phyloP scores from a whole-genome alignment of 2,797 vertebrate genomes.

The Morus bassanus region DNA sequence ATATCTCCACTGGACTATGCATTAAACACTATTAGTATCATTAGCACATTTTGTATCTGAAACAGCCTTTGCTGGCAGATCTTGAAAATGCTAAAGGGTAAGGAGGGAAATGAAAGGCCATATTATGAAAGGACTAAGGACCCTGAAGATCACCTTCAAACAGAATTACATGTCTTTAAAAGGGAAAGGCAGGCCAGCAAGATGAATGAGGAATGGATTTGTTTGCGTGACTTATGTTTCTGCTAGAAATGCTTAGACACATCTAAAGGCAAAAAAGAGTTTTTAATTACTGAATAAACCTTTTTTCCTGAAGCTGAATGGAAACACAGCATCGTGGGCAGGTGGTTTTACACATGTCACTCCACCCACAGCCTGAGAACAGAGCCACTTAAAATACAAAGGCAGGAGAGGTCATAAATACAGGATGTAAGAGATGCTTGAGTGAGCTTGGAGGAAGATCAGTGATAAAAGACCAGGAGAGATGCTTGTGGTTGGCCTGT shows the following conservation, averaged over 20 bases:
- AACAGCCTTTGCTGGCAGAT: neutral
- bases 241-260: neutral
- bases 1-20: neutral
- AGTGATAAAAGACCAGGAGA: conserved; percentile 15
- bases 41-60: neutral
- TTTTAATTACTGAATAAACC: conserved; percentile 44
- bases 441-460: conserved; percentile 50
- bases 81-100: neutral
- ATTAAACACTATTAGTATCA: neutral
- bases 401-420: conserved; percentile 58
- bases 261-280: neutral
- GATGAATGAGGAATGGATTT: neutral
- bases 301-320: conserved; percentile 48
- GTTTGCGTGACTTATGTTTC: neutral
- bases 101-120: neutral
- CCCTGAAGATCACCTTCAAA: neutral
- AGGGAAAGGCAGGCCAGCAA: neutral
- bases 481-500: conserved; percentile 3
- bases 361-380: conserved; percentile 41
- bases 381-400: conserved; percentile 48
- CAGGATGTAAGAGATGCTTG: conserved; percentile 49
- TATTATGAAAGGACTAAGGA: neutral
- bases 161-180: neutral
- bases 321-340: conserved; percentile 32
- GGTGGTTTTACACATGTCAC: conserved; percentile 46